Evolutionary conservation across 2,113 vertebrate species (phyloP).

Genomic region (Rhinichthys klamathensis): DNA sequence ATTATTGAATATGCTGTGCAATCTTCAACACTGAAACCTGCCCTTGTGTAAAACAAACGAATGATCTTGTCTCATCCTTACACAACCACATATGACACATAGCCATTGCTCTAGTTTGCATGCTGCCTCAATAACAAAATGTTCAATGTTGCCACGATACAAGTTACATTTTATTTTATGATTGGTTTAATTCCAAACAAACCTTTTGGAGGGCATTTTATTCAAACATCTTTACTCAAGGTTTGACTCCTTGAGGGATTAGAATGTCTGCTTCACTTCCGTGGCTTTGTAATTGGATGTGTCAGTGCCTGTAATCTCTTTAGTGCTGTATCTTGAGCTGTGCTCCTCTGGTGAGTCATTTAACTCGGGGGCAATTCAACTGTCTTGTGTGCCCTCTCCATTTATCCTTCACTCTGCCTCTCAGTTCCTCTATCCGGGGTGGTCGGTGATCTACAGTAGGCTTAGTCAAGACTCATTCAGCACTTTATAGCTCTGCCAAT

Average conservation of each 20-base stretch:
- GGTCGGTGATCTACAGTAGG: slow-evolving; percentile 56
- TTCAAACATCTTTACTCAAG: slow-evolving; percentile 34
- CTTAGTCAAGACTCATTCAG: slow-evolving; percentile 57
- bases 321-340: slow-evolving; percentile 49
- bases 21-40: neutral
- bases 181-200: slow-evolving; percentile 31
- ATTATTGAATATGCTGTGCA: neutral
- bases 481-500: slow-evolving; percentile 50
- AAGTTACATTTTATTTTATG: neutral
- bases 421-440: slow-evolving; percentile 34
- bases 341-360: slow-evolving; percentile 48
- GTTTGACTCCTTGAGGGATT: slow-evolving; percentile 53
- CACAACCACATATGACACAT: neutral
- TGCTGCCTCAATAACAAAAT: neutral
- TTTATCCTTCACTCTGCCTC: slow-evolving; percentile 36
- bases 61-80: neutral
- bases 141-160: neutral
- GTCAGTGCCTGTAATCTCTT: slow-evolving; percentile 53
- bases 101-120: slow-evolving; percentile 4
- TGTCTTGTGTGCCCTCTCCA: slow-evolving; percentile 42
- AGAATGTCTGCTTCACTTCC: slow-evolving; percentile 44
- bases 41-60: neutral
- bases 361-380: slow-evolving; percentile 44
- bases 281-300: slow-evolving; percentile 54
- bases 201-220: neutral